Evolutionary conservation across 2,113 vertebrate genomes (phyloP).

Genomic region (Fulica atra): DNA sequence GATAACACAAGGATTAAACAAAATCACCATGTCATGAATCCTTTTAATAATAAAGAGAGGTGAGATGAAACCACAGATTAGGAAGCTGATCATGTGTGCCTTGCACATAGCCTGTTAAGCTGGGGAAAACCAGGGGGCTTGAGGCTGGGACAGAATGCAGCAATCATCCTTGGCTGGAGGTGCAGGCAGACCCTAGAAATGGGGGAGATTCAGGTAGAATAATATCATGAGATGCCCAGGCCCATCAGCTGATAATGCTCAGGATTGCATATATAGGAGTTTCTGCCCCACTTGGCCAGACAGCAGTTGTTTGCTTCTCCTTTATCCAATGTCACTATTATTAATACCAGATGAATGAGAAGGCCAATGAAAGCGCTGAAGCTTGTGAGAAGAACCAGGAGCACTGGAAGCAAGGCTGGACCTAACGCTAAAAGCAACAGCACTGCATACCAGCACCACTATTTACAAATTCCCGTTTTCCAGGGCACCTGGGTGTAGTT

Average conservation of each 20-base stretch:
- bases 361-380: neutral
- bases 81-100: neutral
- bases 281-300: neutral
- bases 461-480: neutral
- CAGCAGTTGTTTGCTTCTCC: neutral
- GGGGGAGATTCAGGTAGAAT: rapidly evolving
- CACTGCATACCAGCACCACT: neutral
- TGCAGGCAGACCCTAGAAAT: neutral
- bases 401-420: neutral
- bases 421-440: neutral
- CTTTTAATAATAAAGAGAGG: neutral
- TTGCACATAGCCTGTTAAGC: neutral
- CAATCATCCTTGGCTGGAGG: neutral
- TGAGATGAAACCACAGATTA: neutral
- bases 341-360: neutral
- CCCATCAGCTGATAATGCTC: neutral
- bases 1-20: neutral
- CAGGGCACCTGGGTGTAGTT: no score
- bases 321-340: neutral
- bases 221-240: neutral
- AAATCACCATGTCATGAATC: neutral
- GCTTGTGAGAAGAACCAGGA: neutral
- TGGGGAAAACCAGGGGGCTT: neutral
- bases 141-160: neutral
- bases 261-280: no score